These are phyloP conservation scores for Beris chalybata DNA, from an alignment of 2,888 invertebrate genomes.

Conservation along the genomic window DNA sequence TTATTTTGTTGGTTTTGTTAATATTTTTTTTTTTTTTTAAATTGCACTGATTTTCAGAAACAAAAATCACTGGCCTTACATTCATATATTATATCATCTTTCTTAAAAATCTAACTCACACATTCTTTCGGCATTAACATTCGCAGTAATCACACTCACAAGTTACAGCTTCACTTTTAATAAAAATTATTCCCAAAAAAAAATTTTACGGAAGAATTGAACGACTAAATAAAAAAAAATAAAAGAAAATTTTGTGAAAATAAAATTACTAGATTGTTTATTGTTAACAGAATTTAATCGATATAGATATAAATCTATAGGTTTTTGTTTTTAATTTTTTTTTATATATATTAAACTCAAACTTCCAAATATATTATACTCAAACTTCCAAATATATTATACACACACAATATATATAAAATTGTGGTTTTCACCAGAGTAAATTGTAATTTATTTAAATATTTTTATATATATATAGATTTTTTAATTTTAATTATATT, in stretches of 20 bases:
- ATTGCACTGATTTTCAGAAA: conserved; percentile 43
- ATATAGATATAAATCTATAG: no score
- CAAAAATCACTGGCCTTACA: conserved; percentile 43
- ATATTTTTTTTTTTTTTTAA: conserved; percentile 40
- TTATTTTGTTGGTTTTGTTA: conserved; percentile 20
- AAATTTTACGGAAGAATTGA: no score
- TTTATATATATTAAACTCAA: conserved; percentile 33
- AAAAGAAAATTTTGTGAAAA: no score
- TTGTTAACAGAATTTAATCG: no score
- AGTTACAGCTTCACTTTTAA: background rate
- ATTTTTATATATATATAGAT: conserved; percentile 41
- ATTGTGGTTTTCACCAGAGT: conserved; percentile 28
- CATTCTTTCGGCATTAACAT: no score
- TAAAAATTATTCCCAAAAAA: background rate
- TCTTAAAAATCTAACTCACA: no score
- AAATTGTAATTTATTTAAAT: conserved; percentile 28
- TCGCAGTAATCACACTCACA: conserved; percentile 5
- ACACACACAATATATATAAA: conserved; percentile 26
- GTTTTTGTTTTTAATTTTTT: conserved; percentile 37
- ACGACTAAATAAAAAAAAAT: no score
- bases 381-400: background rate
- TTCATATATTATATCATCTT: conserved; percentile 3
- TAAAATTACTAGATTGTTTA: no score
- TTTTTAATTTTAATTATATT: conserved; percentile 51
- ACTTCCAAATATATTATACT: background rate